phyloP scores from a whole-genome alignment of 2,113 vertebrate genomes.

The Odontesthes bonariensis region DNA sequence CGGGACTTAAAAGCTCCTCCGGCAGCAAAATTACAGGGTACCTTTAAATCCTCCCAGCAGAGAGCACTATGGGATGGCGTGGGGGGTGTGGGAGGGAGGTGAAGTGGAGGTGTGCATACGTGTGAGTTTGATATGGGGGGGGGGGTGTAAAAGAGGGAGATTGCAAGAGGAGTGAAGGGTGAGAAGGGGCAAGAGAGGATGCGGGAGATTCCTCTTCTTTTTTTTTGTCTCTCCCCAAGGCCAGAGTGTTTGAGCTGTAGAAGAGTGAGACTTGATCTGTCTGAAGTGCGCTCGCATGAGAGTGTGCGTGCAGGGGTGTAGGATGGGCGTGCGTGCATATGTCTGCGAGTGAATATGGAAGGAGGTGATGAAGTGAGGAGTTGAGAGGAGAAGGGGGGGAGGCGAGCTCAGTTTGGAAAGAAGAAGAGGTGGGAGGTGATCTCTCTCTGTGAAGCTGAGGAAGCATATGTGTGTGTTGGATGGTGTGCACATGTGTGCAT shows the following conservation, averaged over 20 bases:
- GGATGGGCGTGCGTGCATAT: slow-evolving; percentile 36
- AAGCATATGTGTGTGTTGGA: slow-evolving; percentile 49
- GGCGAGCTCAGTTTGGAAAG: slow-evolving; percentile 61
- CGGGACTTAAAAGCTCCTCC: slow-evolving; percentile 76
- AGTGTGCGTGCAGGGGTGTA: slow-evolving; percentile 10
- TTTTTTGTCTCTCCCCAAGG: slow-evolving; percentile 43
- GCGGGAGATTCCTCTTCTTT: slow-evolving; percentile 61
- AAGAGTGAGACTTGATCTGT: slow-evolving; percentile 75
- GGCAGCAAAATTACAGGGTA: slow-evolving; percentile 79
- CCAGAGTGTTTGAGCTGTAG: slow-evolving; percentile 33
- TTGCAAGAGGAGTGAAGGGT: slow-evolving; percentile 52
- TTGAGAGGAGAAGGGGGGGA: slow-evolving; percentile 55
- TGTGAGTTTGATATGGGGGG: neutral
- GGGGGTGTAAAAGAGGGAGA: slow-evolving; percentile 11
- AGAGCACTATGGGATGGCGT: slow-evolving; percentile 75
- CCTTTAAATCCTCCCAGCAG: slow-evolving; percentile 80
- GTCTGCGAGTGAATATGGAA: slow-evolving; percentile 61
- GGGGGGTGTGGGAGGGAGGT: slow-evolving; percentile 32
- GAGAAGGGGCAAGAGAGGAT: slow-evolving; percentile 55
- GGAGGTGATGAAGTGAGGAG: slow-evolving; percentile 80
- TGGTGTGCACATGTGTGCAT: slow-evolving; percentile 33
- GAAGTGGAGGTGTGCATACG: slow-evolving; percentile 35
- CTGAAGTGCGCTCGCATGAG: slow-evolving; percentile 55
- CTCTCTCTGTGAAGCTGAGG: slow-evolving; percentile 59
- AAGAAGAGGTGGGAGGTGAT: slow-evolving; percentile 73